Evolutionary conservation across 2,888 invertebrate species (phyloP), one percentile per base, ranked within the genome.

Genomic region (Anorthoa munda): DNA sequence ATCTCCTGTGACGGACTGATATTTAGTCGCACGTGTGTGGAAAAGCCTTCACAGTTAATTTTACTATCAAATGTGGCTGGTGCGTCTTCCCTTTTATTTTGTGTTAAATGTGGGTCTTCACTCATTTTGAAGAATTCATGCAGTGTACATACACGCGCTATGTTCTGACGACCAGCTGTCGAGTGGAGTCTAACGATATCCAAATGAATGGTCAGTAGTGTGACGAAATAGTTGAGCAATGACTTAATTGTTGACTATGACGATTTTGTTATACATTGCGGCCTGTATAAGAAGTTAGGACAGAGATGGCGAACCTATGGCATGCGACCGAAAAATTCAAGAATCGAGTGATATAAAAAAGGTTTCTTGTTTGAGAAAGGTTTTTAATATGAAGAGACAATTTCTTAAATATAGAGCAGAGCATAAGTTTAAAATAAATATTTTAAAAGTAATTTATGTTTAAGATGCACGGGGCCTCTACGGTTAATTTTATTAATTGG

Each of bases 101-200:
- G 82, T 85, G 66, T 67, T 45, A 66, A 64, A 85, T 85, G 85
- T 89, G 92, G 84, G 94, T 95, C 95, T 95, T 95, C 95, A 95
- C 95, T 96, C 95, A 95, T 96, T 82, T 68, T 66, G 58, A 80
- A 81, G 76, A 68, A 66, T 79, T 73, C 50, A 56, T 58, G 39
- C 66, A 66, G 51, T 75, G 53, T 73, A 67, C 31, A 46, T 76
- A 64, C 12, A 66, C 23, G 13, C 31, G 17, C 59, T 61, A 39
- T 63, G 58, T 72, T 21, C 17, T 39, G 69, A 73, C 58, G 63
- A 73, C 67, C 74, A 79, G 65, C 65, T 53, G 61, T 66, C 74
- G 55, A 66, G 67, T 72, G 45, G 53, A 53, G 50, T 61, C 48
- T 39, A 39, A 9, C 7, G 39, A 39, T 39, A 39, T 39, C 7